Percentiles rank a stretch among this genome's conserved stretches.
Evolutionary conservation across 2,113 vertebrate species (phyloP).

Genomic region (Himantopus leucocephalus): DNA sequence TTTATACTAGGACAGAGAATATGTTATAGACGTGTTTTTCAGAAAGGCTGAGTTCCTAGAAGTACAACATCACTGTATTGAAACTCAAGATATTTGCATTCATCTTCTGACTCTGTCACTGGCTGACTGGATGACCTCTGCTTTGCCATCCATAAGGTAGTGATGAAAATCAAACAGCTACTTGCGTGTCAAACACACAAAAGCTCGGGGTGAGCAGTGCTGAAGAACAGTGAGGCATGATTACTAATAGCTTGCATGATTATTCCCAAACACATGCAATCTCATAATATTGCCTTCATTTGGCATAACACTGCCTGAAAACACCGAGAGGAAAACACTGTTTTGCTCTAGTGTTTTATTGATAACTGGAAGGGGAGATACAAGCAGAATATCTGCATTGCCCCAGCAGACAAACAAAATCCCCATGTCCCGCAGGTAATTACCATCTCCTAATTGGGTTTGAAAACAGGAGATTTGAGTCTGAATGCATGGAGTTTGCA

Average conservation of each 20-base stretch:
- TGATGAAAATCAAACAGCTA: not conserved
- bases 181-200: not conserved
- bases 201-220: not conserved
- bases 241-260: conserved; percentile 19
- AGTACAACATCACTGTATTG: not conserved
- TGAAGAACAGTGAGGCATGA: not conserved
- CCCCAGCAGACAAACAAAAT: conserved; percentile 58
- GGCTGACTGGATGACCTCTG: not conserved
- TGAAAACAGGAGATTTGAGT: conserved; percentile 67
- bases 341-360: conserved; percentile 65
- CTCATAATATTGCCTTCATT: conserved; percentile 31
- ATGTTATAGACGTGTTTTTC: not conserved
- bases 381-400: conserved; percentile 27
- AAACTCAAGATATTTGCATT: not conserved
- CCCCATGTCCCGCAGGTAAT: conserved; percentile 76
- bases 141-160: not conserved
- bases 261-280: conserved; percentile 22
- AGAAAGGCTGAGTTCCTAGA: not conserved
- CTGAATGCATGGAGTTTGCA: conserved; percentile 41
- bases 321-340: conserved; percentile 20
- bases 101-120: not conserved
- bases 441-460: conserved; percentile 77
- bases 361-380: conserved; percentile 64
- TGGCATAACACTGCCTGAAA: conserved; percentile 41
- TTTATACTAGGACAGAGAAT: not conserved